Base-by-base conservation (phyloP, 2,113 vertebrate species). In the Upupa epops region DNA sequence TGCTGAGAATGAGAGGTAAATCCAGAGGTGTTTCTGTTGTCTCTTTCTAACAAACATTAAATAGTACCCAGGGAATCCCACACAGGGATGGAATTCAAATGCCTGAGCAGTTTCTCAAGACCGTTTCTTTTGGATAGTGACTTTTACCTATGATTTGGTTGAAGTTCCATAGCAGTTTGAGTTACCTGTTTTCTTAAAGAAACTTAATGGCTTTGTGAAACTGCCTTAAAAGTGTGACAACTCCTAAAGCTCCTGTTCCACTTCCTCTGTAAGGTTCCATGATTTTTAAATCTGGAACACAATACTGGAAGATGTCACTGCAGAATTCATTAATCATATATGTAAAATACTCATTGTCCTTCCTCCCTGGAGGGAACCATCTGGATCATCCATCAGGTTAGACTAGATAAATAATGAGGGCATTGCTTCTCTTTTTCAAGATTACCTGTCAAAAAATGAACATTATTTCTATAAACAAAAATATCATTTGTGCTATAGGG, bases 371-470 rank as follows among this genome's bases (percentile, higher is more conserved):
- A 84, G 88, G 66, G 46, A 91, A 55, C 26, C 82, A 51, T 19
- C 31, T 45, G 19, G 45, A 84, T 9, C 2, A 17, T 76, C 40
- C 65, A 63, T 93, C n/a, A 55, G 64, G 45, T 86, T 81, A 60
- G 54, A 69, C 54, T 81, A 34, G 81, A 64, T 80, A 89, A 91
- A 83, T 94, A 92, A 87, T 63, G 56, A 94, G 45, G 32, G 20
- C 14, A 66, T 83, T 74, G 13, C 52, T 88, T 81, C 63, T 72
- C 26, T 81, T 90, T 90, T 92, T 94, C 63, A 58, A 55, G 17
- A 59, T 90, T 85, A 93, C 15, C 3, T 91, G 81, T 91, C 81
- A 89, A 91, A 92, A 83, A 29, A 76, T 54, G 92, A 88, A 90
- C 86, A 65, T 19, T 26, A 32, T 64, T 21, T 54, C 4, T 49